These are phyloP conservation scores for Agriotes lineatus DNA, from an alignment of 2,888 invertebrate species.

Conservation along the genomic window DNA sequence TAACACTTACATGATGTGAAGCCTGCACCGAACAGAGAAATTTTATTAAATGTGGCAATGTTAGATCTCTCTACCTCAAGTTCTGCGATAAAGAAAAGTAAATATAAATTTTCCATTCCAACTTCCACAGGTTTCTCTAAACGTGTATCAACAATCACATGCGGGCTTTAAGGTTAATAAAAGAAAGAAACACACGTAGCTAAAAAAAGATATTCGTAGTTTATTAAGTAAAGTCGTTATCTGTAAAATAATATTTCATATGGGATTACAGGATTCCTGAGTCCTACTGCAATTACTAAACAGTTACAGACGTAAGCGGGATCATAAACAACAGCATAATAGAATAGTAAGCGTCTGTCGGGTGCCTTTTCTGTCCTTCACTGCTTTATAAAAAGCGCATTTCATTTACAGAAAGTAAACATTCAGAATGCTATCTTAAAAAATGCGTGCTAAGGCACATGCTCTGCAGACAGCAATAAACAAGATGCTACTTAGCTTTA, in stretches of 20 bases:
- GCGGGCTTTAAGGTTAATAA: neutral
- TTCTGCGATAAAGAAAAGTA: constrained; percentile 17
- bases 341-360: constrained; percentile 13
- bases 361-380: constrained; percentile 1
- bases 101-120: constrained; percentile 20
- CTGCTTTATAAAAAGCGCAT: neutral
- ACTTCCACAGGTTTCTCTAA: neutral
- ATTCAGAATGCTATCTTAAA: neutral
- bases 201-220: constrained; percentile 8
- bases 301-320: constrained; percentile 19
- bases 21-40: neutral
- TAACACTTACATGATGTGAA: neutral
- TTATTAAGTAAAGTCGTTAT: constrained; percentile 10
- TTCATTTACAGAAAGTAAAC: constrained; percentile 4
- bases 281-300: constrained; percentile 21
- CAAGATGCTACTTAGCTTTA: too few relatives aligned
- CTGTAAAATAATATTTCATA: constrained; percentile 17
- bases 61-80: neutral
- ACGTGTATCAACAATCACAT: neutral
- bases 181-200: neutral
- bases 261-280: constrained; percentile 13
- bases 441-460: too few relatives aligned
- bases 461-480: too few relatives aligned
- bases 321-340: constrained; percentile 23
- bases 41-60: neutral